phyloP scores from a whole-genome alignment of 1,140 invertebrate genomes.

The Hylyphantes graminicola region DNA sequence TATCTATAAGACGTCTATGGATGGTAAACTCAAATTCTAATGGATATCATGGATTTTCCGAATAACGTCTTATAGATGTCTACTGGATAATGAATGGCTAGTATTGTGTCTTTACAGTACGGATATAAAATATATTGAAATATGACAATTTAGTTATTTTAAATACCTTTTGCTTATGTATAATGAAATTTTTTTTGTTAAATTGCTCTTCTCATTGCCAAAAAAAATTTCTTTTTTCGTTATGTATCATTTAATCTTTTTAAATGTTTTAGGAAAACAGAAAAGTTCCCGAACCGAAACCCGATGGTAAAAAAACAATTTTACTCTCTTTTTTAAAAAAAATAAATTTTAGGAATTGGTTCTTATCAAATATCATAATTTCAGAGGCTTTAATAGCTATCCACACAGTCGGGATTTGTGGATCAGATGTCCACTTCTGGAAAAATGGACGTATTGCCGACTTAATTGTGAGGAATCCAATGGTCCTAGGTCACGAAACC shows the following conservation, averaged over 20 bases:
- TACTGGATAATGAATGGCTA: no score
- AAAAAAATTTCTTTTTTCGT: slow-evolving; percentile 17
- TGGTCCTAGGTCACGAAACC: slow-evolving; percentile 92
- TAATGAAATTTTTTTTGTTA: no score
- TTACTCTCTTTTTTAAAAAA: neutral
- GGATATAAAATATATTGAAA: no score
- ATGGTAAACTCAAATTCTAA: no score
- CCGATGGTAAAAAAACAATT: slow-evolving; percentile 64
- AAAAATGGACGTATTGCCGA: slow-evolving; percentile 83
- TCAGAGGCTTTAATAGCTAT: slow-evolving; percentile 87
- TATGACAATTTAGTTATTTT: no score
- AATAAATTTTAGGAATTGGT: neutral
- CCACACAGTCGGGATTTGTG: slow-evolving; percentile 94
- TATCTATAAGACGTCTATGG: no score
- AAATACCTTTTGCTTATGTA: no score
- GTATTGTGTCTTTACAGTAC: no score
- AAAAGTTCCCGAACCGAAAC: slow-evolving; percentile 65
- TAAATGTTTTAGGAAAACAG: slow-evolving; percentile 65
- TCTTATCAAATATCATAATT: neutral
- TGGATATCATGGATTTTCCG: no score
- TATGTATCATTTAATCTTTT: neutral
- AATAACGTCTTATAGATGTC: no score
- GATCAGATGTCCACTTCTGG: slow-evolving; percentile 94
- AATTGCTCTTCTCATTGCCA: neutral
- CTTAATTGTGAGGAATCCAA: slow-evolving; percentile 83